phyloP scores from a whole-genome alignment of 2,888 invertebrate genomes.

The Apomyelois bistriatella region DNA sequence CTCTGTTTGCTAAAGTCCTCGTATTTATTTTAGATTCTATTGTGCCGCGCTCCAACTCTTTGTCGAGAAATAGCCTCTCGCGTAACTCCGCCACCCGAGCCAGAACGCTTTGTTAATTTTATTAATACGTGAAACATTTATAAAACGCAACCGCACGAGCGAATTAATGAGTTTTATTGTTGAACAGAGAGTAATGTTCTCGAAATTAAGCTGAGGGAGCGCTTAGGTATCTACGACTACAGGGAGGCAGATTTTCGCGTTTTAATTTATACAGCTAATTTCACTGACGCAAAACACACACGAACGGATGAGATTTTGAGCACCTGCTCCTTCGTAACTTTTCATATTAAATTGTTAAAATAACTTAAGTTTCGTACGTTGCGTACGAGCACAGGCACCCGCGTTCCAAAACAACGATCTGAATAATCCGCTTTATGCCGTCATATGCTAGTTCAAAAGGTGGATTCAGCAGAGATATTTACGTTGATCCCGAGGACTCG shows the following conservation, averaged over 20 bases:
- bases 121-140: conserved; percentile 79
- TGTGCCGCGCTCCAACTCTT: conserved; percentile 69
- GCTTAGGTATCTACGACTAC: conserved; percentile 54
- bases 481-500: conserved; percentile 60
- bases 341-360: conserved; percentile 43
- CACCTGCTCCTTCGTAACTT: conserved; percentile 57
- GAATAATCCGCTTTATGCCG: conserved; percentile 53
- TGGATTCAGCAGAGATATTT: conserved; percentile 50
- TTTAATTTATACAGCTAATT: conserved; percentile 61
- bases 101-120: conserved; percentile 73
- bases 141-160: conserved; percentile 70
- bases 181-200: conserved; percentile 67
- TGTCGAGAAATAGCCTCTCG: conserved; percentile 71
- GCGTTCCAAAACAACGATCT: conserved; percentile 36
- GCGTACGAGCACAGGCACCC: conserved; percentile 18
- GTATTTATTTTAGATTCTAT: conserved; percentile 79
- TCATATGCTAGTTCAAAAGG: conserved; percentile 58
- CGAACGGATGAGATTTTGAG: conserved; percentile 36
- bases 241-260: conserved; percentile 51
- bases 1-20: conserved; percentile 76
- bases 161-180: conserved; percentile 79
- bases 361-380: conserved; percentile 29
- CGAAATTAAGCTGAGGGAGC: conserved; percentile 55
- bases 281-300: conserved; percentile 43
- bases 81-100: conserved; percentile 48